Percentiles rank a stretch among this genome's conserved stretches.
These are phyloP conservation scores for Macrophya alboannulata DNA, from an alignment of 2,888 invertebrate species.

Conservation along the genomic window DNA sequence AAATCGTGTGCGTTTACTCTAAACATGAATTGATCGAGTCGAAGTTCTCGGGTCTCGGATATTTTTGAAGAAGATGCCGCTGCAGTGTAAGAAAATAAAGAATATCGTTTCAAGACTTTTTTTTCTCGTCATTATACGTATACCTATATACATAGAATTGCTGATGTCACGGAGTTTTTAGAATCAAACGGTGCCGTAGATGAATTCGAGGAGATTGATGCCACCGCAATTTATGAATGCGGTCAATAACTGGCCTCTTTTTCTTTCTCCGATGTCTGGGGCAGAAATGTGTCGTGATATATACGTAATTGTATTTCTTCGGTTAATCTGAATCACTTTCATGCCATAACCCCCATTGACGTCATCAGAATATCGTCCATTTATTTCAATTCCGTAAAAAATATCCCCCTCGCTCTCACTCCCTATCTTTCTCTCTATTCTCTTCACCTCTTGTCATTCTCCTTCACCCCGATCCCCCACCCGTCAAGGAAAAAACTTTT, in stretches of 20 bases:
- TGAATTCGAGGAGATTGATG: conserved; percentile 2
- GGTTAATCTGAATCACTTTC: conserved; percentile 29
- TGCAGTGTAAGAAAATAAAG: background rate
- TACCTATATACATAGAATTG: background rate
- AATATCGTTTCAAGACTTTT: background rate
- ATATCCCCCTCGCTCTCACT: background rate
- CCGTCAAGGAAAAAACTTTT: conserved; percentile 55
- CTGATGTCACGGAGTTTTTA: background rate
- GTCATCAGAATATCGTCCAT: conserved; percentile 32
- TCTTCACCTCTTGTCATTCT: background rate
- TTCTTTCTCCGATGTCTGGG: background rate
- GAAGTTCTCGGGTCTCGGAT: background rate
- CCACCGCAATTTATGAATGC: background rate
- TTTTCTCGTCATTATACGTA: background rate
- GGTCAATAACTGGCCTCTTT: background rate
- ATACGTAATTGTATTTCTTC: background rate
- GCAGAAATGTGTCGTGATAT: conserved; percentile 1
- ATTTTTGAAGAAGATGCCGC: background rate
- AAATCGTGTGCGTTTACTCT: too few relatives aligned
- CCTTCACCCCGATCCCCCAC: background rate
- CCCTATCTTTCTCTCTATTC: background rate
- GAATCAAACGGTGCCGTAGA: background rate
- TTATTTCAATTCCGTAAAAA: conserved; percentile 31
- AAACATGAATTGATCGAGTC: too few relatives aligned
- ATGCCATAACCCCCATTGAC: conserved; percentile 33